Conservation (phyloP, 64 coral and sea anemone species). For the Acropora tenuis region DNA sequence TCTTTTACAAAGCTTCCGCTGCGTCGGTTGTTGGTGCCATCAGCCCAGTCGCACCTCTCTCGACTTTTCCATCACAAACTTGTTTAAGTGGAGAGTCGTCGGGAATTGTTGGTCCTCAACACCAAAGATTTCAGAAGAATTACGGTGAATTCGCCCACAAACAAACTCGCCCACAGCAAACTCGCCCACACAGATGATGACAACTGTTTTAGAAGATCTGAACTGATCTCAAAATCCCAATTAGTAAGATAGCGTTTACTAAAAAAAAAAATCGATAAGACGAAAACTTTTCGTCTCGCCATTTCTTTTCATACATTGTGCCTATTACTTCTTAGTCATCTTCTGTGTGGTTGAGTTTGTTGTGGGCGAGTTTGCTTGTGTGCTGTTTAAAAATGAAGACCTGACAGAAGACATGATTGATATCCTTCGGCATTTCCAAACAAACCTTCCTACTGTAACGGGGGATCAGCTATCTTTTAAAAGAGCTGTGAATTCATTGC, state of each 20-base stretch:
- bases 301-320: too few species aligned
- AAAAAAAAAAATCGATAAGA: too few species aligned
- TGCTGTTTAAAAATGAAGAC: conserved; percentile 39
- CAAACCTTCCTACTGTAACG: conserved; percentile 33
- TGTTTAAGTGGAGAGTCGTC: not conserved
- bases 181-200: not conserved
- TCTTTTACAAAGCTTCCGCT: not conserved
- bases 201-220: not conserved
- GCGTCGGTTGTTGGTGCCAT: not conserved
- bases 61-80: not conserved
- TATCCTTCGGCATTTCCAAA: conserved; percentile 54
- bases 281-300: too few species aligned
- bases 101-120: not conserved
- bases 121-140: not conserved
- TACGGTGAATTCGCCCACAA: not conserved
- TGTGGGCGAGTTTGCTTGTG: not conserved
- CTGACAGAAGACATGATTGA: conserved; percentile 41
- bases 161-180: not conserved
- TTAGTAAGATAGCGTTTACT: too few species aligned
- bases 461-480: conserved; percentile 44
- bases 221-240: not conserved
- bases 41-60: not conserved
- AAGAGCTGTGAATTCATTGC: conserved; percentile 45
- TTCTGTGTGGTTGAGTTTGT: not conserved
- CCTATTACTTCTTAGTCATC: conserved; percentile 2